A percentile compares a stretch with the other conserved stretches of the same genome.
phyloP scores from a whole-genome alignment of 2,888 invertebrate species.

The Odontothrips loti region DNA sequence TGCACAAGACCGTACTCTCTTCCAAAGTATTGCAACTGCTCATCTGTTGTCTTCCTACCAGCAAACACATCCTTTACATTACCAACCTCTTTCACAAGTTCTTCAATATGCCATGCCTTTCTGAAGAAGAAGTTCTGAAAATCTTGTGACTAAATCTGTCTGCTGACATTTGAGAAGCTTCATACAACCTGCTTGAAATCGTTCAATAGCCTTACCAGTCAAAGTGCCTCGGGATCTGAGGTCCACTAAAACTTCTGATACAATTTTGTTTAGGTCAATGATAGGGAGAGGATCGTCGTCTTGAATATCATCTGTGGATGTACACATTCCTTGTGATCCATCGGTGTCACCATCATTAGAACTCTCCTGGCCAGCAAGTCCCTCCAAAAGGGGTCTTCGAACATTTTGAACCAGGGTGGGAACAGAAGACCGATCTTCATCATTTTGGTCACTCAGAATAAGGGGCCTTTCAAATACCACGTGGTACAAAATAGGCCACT shows the following conservation, averaged over 20 bases:
- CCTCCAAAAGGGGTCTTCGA: too few relatives aligned
- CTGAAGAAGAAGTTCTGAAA: background rate
- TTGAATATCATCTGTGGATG: background rate
- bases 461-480: too few relatives aligned
- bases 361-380: background rate
- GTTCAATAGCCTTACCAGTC: background rate
- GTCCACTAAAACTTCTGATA: background rate
- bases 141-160: background rate
- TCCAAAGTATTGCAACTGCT: background rate
- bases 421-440: too few relatives aligned
- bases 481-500: too few relatives aligned
- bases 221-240: background rate
- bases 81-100: background rate
- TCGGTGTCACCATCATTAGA: too few relatives aligned
- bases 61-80: background rate
- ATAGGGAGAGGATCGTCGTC: background rate
- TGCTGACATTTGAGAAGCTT: background rate
- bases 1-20: background rate
- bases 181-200: background rate
- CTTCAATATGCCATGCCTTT: background rate
- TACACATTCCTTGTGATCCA: too few relatives aligned
- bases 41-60: background rate
- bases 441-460: too few relatives aligned
- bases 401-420: too few relatives aligned
- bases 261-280: background rate